Base-by-base conservation (phyloP, 2,113 vertebrate species). In the Plecturocebus donacophilus region DNA sequence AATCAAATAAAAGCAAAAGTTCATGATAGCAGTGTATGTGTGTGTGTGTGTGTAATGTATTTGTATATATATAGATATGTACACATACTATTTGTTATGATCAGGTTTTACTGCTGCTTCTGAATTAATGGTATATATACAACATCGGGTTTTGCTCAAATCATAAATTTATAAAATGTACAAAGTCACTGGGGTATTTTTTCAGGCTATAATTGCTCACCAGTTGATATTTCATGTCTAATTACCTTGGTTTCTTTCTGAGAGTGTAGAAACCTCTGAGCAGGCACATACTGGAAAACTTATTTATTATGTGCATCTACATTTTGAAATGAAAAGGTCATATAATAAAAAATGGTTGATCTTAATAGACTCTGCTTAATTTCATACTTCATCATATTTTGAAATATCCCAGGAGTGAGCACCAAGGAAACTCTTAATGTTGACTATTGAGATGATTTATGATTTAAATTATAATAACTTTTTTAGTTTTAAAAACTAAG, bases 301-400 rank as follows among this genome's bases (percentile, higher is more conserved):
- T 86, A 89, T 32, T 91, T 83, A 93, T 91, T 40, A 89, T 84
- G 75, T 93, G 49, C 30, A 47, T 75, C 49, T 95, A 47, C 68
- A 49, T 76, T 94, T 87, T 82, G 54, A 93, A 76, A 87, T 90
- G 92, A 64, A 97, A 97, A 97, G 95, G 90, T 97, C 95, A 97
- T 64, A n/a, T 54, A 40, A 95, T 27, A 56, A 93, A 95, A 64
- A 80, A 94, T 77, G 47, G 86, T 10, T 20, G 68, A 52, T 94
- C 95, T 94, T 94, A 93, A 93, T 87, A 94, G 95, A 68, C 38
- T 86, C 61, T 90, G 95, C 89, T 49, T 91, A 87, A 80, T 95
- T 97, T 91, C 30, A 35, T 35, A 91, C 75, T 87, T 96, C 81
- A 93, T 96, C 96, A 87, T 52, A 58, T 86, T 85, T 75, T 86